These are phyloP conservation scores for Apamea anceps DNA, from an alignment of 2,888 invertebrate species.

Conservation along the genomic window DNA sequence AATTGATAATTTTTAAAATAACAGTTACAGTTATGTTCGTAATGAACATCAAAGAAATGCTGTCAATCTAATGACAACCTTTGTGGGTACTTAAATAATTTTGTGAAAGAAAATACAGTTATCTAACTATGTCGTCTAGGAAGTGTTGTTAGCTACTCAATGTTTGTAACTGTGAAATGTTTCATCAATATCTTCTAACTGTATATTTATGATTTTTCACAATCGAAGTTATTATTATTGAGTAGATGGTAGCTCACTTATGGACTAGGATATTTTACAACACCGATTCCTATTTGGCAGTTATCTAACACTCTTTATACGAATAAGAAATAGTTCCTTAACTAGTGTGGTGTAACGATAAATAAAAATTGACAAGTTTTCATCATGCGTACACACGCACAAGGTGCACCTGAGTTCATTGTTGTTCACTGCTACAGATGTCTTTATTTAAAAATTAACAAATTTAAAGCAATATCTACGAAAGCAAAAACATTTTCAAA, in stretches of 20 bases:
- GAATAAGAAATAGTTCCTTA: slow-evolving; percentile 73
- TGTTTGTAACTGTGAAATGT: slow-evolving; percentile 61
- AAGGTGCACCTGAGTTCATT: slow-evolving; percentile 45
- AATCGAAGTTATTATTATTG: slow-evolving; percentile 48
- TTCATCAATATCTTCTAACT: slow-evolving; percentile 52
- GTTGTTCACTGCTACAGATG: slow-evolving; percentile 34
- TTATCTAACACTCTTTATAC: slow-evolving; percentile 84
- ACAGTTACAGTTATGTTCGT: slow-evolving; percentile 30
- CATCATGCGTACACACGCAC: slow-evolving; percentile 36
- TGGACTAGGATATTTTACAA: slow-evolving; percentile 85
- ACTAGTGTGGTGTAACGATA: slow-evolving; percentile 72
- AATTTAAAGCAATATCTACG: slow-evolving; percentile 25
- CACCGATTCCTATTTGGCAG: slow-evolving; percentile 89
- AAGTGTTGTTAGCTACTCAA: slow-evolving; percentile 50
- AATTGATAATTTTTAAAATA: slow-evolving; percentile 57
- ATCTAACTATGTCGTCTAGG: slow-evolving; percentile 53
- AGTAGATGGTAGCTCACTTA: slow-evolving; percentile 79
- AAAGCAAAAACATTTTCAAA: slow-evolving; percentile 20
- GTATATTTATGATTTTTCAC: slow-evolving; percentile 41
- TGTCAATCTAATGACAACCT: slow-evolving; percentile 21
- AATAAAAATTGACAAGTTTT: slow-evolving; percentile 82
- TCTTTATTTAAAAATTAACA: slow-evolving; percentile 30
- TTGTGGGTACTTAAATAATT: slow-evolving; percentile 15
- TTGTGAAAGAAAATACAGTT: slow-evolving; percentile 48
- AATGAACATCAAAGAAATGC: slow-evolving; percentile 33